phyloP scores from a whole-genome alignment of 30 jellyfish, hydroid and myxozoan genomes.

The Catostylus mosaicus region DNA sequence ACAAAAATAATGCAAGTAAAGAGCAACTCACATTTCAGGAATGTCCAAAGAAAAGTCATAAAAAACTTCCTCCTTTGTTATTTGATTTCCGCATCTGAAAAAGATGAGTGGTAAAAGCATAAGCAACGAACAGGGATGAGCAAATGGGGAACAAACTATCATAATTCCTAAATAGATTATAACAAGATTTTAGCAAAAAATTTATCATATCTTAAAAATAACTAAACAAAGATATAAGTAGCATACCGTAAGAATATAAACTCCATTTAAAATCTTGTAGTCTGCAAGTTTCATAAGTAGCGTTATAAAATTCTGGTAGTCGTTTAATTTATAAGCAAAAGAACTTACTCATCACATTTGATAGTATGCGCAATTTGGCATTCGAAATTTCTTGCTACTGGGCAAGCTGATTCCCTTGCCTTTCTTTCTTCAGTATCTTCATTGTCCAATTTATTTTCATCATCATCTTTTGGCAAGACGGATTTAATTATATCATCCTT shows the following conservation, averaged over 20 bases:
- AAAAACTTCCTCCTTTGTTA: conserved; percentile 66
- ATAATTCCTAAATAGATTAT: too few species aligned
- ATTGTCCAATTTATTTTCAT: conserved; percentile 1
- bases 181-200: too few species aligned
- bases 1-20: neutral
- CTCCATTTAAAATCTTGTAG: too few species aligned
- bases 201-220: too few species aligned
- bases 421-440: conserved; percentile 19
- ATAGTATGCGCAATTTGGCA: conserved; percentile 69
- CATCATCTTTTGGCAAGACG: neutral
- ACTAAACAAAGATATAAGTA: too few species aligned
- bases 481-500: conserved; percentile 66
- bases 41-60: conserved; percentile 81
- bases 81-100: conserved; percentile 63
- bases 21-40: conserved; percentile 69
- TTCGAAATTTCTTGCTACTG: conserved; percentile 80
- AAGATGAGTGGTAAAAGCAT: too few species aligned
- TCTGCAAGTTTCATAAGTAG: too few species aligned
- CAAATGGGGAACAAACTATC: too few species aligned
- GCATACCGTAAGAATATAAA: too few species aligned
- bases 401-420: conserved; percentile 68
- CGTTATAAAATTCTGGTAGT: too few species aligned
- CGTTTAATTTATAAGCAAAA: too few species aligned
- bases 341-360: conserved; percentile 56
- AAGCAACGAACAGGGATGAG: too few species aligned